Evolutionary conservation across 2,113 vertebrate genomes (phyloP).

Genomic region (Pseudorectes ferrugineus): DNA sequence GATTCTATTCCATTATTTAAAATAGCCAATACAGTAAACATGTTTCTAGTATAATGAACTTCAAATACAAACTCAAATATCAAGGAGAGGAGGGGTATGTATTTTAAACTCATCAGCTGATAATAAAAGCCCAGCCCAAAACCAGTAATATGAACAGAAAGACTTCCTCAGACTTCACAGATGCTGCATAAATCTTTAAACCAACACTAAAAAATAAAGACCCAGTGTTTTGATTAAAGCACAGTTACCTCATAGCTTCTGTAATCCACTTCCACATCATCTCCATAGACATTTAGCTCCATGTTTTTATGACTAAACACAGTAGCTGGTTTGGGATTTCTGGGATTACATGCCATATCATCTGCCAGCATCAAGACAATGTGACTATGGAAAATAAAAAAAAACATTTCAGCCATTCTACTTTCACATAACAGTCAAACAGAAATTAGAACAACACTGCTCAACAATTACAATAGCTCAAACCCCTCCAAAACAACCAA

Average conservation of each 20-base stretch:
- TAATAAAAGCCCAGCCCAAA: neutral
- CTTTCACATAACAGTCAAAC: neutral
- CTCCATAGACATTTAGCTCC: constrained; percentile 97
- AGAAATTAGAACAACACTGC: neutral
- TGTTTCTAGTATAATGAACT: neutral
- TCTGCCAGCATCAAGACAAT: constrained; percentile 98
- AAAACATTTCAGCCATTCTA: neutral
- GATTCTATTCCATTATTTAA: neutral
- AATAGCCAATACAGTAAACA: neutral
- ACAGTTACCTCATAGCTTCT: constrained; percentile 89
- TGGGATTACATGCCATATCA: constrained; percentile 97
- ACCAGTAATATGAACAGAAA: neutral
- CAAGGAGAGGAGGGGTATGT: rapidly evolving
- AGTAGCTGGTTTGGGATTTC: constrained; percentile 96
- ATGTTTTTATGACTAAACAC: constrained; percentile 99
- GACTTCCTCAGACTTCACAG: neutral
- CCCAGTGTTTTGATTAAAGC: neutral
- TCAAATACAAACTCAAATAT: neutral
- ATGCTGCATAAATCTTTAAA: neutral
- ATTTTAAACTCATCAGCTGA: neutral
- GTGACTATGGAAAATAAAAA: constrained; percentile 74
- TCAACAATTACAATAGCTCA: neutral
- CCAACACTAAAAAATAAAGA: neutral
- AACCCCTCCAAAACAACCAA: neutral
- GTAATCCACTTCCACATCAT: constrained; percentile 98